Base-by-base conservation (phyloP, 2,888 invertebrate species). In the Trichopoda pennipes region DNA sequence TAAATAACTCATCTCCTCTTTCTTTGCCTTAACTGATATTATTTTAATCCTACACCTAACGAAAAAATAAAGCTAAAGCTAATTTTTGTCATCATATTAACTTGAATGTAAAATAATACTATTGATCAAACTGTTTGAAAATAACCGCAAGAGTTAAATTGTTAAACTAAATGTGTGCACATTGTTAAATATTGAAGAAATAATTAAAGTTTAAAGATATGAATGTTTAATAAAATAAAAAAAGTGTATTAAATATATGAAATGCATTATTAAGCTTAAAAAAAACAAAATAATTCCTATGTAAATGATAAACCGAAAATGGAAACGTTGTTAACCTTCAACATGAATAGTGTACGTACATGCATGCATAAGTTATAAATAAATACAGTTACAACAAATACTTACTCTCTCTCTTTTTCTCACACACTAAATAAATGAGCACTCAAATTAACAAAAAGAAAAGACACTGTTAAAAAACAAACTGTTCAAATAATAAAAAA, bases 101-200 rank as follows among this genome's bases (percentile, higher is more conserved):
- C 17, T 4, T 16, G 42, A 21, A 16, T 42, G 21, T 42, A 21
- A 23, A 21, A 42, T 51, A 21, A 53, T 35, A 60, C 47, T 53
- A 75, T 76, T 68, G 44, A 76, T 69, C 53, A 61, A 68, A 76
- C 68, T 76, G 76, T 69, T 76, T 76, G 68, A 69, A 61, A 53
- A 38, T 61, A 60, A 42, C 7, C 28, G 51, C 28, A 44, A 23
- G 19, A 49, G 12, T 4, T 38, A 19, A 55, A 73, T 69, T 68
- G 42, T 68, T 75, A 55, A 51, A 68, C 28, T 76, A 76, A 53
- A 61, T 76, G 16, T 44, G 42, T 44, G 42, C 42, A 44, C 42
- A 16, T 44, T 44, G 42, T 44, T 44, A 44, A 44, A 44, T n/a
- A 47, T 21, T 47, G 19, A 56, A 32, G 16, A 42, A 60, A 1